Conservation (phyloP, 2,888 invertebrate species). For the Zaprionus lineosus region DNA sequence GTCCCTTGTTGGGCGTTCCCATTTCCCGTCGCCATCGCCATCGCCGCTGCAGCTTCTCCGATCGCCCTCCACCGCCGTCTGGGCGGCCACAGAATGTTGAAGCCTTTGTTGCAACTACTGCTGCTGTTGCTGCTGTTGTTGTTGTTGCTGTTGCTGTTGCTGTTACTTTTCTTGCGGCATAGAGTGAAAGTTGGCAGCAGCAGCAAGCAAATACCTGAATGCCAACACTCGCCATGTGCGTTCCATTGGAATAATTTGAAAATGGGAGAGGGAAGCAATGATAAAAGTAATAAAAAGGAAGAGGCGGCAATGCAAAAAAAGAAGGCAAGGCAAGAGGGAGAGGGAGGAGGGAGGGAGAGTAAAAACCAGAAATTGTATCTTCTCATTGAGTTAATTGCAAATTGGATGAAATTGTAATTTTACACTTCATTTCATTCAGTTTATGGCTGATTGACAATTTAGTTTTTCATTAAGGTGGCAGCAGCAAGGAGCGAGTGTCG, state of each 20-base stretch:
- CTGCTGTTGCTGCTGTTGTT: constrained; percentile 20
- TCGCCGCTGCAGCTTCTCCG: constrained; percentile 6
- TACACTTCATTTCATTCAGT: constrained; percentile 81
- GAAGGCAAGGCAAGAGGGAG: too few relatives aligned
- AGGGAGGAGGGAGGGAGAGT: too few relatives aligned
- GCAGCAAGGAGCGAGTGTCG: constrained; percentile 9
- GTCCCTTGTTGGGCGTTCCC: constrained; percentile 15
- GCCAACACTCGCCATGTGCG: constrained; percentile 54
- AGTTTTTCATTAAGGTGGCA: constrained; percentile 79
- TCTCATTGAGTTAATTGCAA: constrained; percentile 81
- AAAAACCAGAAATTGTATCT: constrained; percentile 62
- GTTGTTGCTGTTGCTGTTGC: constrained; percentile 4
- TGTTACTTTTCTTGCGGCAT: constrained; percentile 24
- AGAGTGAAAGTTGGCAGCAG: constrained; percentile 53
- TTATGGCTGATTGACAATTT: constrained; percentile 82
- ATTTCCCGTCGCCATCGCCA: neutral
- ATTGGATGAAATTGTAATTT: constrained; percentile 82
- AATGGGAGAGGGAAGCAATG: constrained; percentile 50
- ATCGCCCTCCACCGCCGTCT: constrained; percentile 34
- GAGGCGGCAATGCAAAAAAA: too few relatives aligned
- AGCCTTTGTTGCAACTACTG: neutral
- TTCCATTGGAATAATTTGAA: constrained; percentile 77
- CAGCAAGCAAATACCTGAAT: constrained; percentile 18
- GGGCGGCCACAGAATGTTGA: constrained; percentile 51
- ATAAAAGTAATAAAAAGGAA: constrained; percentile 27